phyloP scores from a whole-genome alignment of 2,113 vertebrate species.

The Psilopogon haemacephalus region DNA sequence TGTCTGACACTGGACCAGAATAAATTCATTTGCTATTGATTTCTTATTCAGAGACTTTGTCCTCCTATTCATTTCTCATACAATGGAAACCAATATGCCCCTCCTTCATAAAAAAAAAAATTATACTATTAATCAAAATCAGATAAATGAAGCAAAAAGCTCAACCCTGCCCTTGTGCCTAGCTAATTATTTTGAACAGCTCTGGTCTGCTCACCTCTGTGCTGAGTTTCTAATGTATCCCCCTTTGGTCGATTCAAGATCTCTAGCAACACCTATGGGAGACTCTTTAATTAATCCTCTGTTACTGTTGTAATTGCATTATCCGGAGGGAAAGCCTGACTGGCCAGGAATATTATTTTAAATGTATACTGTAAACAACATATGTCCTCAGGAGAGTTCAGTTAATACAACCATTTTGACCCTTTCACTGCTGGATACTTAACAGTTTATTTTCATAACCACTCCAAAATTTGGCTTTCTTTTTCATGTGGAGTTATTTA shows the following conservation, averaged over 20 bases:
- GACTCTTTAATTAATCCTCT: slow-evolving; percentile 93
- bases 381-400: slow-evolving; percentile 71
- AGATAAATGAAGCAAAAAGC: slow-evolving; percentile 66
- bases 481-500: slow-evolving; percentile 31
- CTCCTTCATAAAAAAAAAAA: slow-evolving; percentile 43
- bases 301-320: slow-evolving; percentile 92
- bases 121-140: slow-evolving; percentile 72
- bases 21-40: slow-evolving; percentile 41
- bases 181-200: slow-evolving; percentile 73
- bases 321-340: slow-evolving; percentile 81
- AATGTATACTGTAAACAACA: slow-evolving; percentile 92
- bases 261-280: slow-evolving; percentile 83
- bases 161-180: slow-evolving; percentile 61
- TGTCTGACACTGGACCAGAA: not conserved
- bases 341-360: slow-evolving; percentile 91
- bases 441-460: slow-evolving; percentile 46
- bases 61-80: slow-evolving; percentile 27
- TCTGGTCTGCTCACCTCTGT: slow-evolving; percentile 76
- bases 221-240: slow-evolving; percentile 75
- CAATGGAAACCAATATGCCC: slow-evolving; percentile 11
- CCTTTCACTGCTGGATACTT: slow-evolving; percentile 65
- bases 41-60: slow-evolving; percentile 20
- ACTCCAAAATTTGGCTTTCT: not conserved
- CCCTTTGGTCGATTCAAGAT: slow-evolving; percentile 78
- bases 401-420: slow-evolving; percentile 67